Evolutionary conservation across 2,797 vertebrate genomes (phyloP).

Genomic region (Neosalanx taihuensis): DNA sequence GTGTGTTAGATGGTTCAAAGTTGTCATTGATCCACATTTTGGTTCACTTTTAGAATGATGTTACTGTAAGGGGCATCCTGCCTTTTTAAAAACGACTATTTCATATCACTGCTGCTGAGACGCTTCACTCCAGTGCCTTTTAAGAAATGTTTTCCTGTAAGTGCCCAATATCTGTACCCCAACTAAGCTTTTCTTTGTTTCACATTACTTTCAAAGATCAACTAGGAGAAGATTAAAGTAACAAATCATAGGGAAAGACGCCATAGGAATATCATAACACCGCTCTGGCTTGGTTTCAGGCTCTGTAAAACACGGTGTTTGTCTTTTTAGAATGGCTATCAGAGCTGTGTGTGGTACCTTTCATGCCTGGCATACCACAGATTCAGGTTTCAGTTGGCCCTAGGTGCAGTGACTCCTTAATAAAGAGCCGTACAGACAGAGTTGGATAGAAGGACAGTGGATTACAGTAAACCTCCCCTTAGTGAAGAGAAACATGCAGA

Average conservation of each 20-base stretch:
- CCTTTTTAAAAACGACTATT: constrained; percentile 17
- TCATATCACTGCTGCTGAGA: constrained; percentile 3
- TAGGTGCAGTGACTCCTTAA: constrained; percentile 29
- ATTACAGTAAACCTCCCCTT: constrained; percentile 12
- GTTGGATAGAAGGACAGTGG: constrained; percentile 33
- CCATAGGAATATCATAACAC: constrained; percentile 24
- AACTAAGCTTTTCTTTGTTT: constrained; percentile 17
- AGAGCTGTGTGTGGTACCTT: constrained; percentile 13
- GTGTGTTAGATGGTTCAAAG: not conserved
- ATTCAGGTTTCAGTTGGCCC: constrained; percentile 34
- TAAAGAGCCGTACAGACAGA: constrained; percentile 17
- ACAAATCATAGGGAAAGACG: constrained; percentile 30
- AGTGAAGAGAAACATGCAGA: constrained; percentile 22
- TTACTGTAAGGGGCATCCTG: not conserved
- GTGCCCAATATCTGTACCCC: constrained; percentile 10
- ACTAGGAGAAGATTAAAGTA: constrained; percentile 29
- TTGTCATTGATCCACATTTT: not conserved
- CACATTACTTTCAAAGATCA: constrained; percentile 24
- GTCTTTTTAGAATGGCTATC: constrained; percentile 20
- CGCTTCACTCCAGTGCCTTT: constrained; percentile 6
- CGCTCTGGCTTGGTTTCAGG: constrained; percentile 27
- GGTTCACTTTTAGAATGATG: not conserved
- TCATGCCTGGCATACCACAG: constrained; percentile 21
- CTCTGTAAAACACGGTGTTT: constrained; percentile 33
- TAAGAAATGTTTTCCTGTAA: constrained; percentile 22